phyloP scores from a whole-genome alignment of 1,140 invertebrate species.

The Drosophila pandora region DNA sequence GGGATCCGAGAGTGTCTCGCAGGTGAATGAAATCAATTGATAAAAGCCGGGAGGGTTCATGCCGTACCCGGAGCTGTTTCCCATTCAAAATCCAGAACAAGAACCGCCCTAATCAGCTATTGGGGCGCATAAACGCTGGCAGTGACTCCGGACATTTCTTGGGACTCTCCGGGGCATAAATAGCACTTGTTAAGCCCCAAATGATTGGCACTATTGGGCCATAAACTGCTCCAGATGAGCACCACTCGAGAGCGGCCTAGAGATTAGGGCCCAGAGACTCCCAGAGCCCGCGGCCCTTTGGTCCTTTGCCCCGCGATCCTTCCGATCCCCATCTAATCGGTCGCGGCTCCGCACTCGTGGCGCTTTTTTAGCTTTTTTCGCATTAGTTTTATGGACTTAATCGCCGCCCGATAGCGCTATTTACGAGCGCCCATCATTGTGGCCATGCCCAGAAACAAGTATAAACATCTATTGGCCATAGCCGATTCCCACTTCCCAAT shows the following conservation, averaged over 20 bases:
- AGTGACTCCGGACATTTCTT: not conserved
- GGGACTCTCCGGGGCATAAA: not conserved
- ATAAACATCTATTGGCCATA: slow-evolving; percentile 50
- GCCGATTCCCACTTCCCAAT: slow-evolving; percentile 8
- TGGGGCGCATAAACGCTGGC: not conserved
- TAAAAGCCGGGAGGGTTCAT: not conserved
- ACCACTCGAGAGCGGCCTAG: not conserved
- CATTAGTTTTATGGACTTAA: slow-evolving; percentile 60
- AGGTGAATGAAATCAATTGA: slow-evolving; percentile 6
- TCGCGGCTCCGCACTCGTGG: slow-evolving; percentile 15
- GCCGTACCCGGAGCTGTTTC: not conserved
- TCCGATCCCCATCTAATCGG: slow-evolving; percentile 25
- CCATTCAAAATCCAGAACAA: not conserved
- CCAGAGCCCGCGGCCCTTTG: not conserved
- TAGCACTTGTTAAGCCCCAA: slow-evolving; percentile 2
- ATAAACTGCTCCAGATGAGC: not conserved
- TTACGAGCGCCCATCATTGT: slow-evolving; percentile 48
- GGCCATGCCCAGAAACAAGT: slow-evolving; percentile 49
- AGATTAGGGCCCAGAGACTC: not conserved
- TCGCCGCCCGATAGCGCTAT: slow-evolving; percentile 57
- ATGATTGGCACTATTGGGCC: slow-evolving; percentile 30
- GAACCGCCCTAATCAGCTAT: not conserved
- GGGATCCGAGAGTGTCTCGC: slow-evolving; percentile 14
- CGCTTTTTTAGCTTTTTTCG: slow-evolving; percentile 19
- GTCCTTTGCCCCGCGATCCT: not conserved